A percentile compares a stretch with the other conserved stretches of the same genome.
Evolutionary conservation across 2,888 invertebrate species (phyloP).

Genomic region (Hoplodrina blanda): DNA sequence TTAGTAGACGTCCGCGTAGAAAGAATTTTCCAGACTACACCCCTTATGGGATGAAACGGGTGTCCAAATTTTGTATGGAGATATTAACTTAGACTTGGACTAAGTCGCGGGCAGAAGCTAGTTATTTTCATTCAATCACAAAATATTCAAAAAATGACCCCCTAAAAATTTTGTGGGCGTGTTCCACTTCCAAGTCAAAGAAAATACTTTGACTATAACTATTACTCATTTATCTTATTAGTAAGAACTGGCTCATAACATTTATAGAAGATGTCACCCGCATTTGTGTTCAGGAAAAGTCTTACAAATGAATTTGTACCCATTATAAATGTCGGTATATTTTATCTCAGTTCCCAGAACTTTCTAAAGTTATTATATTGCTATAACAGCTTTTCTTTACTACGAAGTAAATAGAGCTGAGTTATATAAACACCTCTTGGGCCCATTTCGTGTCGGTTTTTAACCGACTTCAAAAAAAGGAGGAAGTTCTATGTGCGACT

Average conservation of each 20-base stretch:
- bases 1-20: no score
- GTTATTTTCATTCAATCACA: no score
- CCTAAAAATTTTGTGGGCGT: no score
- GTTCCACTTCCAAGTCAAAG: not conserved
- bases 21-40: no score
- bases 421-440: slow-evolving; percentile 2
- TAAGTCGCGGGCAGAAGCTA: no score
- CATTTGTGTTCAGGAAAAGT: slow-evolving; percentile 46
- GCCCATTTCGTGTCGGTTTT: not conserved
- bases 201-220: slow-evolving; percentile 4
- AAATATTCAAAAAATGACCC: no score
- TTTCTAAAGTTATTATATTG: slow-evolving; percentile 39
- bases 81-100: no score
- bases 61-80: no score
- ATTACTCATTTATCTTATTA: slow-evolving; percentile 17
- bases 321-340: slow-evolving; percentile 53
- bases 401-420: slow-evolving; percentile 2
- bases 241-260: slow-evolving; percentile 33
- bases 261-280: slow-evolving; percentile 42
- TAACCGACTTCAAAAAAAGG: no score
- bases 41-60: no score
- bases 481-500: no score
- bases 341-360: slow-evolving; percentile 54
- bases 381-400: slow-evolving; percentile 21
- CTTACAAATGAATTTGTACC: slow-evolving; percentile 48